phyloP scores from a whole-genome alignment of 2,888 invertebrate genomes.

The Calameuta pallipes region DNA sequence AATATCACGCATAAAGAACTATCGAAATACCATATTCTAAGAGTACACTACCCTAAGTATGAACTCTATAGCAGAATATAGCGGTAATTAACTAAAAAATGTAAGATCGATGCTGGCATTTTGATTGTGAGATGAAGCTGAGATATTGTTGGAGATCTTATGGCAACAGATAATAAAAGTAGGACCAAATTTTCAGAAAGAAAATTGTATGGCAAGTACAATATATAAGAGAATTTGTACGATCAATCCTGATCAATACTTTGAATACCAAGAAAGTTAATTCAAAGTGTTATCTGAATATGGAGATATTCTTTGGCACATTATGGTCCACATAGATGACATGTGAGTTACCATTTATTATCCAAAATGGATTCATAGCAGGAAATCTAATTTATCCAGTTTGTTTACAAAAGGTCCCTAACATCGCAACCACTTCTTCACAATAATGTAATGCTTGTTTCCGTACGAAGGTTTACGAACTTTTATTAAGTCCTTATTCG shows the following conservation, averaged over 20 bases:
- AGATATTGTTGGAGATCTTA: conserved; percentile 4
- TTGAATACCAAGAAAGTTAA: not conserved
- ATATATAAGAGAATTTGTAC: not conserved
- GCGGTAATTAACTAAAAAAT: not conserved
- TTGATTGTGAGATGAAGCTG: not conserved
- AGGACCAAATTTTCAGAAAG: not conserved
- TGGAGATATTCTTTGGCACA: conserved; percentile 12
- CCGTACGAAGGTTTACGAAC: not conserved
- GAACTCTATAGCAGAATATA: not conserved
- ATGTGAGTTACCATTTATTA: not conserved
- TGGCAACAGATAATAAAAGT: not conserved
- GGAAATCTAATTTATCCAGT: not conserved
- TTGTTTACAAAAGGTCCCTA: not conserved
- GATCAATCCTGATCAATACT: not conserved
- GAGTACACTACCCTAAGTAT: not conserved
- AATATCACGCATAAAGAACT: not conserved
- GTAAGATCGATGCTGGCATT: not conserved
- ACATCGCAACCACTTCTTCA: not conserved
- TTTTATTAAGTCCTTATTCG: not conserved
- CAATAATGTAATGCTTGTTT: not conserved
- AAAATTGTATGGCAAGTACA: not conserved
- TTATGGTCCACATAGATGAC: conserved; percentile 4
- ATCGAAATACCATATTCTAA: not conserved
- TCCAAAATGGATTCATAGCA: not conserved
- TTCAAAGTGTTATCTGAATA: not conserved